phyloP scores from a whole-genome alignment of 2,113 vertebrate species.

The Microcebus griseorufus region DNA sequence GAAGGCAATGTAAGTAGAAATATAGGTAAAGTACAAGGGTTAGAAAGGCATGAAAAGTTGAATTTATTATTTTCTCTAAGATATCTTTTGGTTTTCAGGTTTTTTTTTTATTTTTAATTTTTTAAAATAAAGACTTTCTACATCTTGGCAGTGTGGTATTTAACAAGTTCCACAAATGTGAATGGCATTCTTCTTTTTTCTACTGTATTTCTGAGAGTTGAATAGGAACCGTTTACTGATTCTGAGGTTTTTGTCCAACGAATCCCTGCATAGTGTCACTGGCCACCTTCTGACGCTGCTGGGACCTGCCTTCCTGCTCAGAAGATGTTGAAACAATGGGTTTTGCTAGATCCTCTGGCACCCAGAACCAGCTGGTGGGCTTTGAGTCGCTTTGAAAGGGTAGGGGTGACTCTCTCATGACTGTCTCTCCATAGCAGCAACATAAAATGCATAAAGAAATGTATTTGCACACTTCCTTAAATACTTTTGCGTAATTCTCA shows the following conservation, averaged over 20 bases:
- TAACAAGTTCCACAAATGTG: not conserved
- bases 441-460: not conserved
- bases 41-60: not conserved
- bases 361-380: not conserved
- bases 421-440: not conserved
- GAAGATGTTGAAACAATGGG: not conserved
- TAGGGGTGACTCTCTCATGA: not conserved
- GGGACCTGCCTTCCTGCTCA: not conserved
- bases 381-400: constrained; percentile 21
- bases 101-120: too few relatives aligned
- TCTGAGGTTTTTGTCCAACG: not conserved
- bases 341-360: not conserved
- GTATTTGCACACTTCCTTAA: not conserved
- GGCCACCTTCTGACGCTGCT: not conserved
- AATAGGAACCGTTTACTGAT: not conserved
- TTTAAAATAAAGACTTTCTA: not conserved
- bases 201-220: not conserved
- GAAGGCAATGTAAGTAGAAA: not conserved
- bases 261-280: not conserved
- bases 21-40: not conserved
- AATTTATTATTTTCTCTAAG: not conserved
- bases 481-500: not conserved
- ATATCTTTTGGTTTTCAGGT: not conserved
- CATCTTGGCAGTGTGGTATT: not conserved
- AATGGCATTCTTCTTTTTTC: not conserved